These are phyloP conservation scores for Dynastes tityus DNA, from an alignment of 2,888 invertebrate genomes.

Conservation along the genomic window DNA sequence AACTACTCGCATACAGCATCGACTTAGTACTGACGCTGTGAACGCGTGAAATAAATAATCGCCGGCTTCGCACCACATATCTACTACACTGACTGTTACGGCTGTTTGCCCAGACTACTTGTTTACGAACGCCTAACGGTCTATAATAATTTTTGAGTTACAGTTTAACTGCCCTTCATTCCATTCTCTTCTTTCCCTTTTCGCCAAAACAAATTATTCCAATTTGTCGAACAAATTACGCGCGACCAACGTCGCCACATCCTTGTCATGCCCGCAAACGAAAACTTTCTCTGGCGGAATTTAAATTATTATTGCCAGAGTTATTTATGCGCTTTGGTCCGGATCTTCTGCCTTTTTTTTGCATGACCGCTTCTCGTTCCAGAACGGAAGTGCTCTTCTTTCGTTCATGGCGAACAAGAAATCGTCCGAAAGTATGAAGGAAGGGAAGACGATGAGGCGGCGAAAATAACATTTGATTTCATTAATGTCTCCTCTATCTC, in stretches of 20 bases:
- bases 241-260: neutral
- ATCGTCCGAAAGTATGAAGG: constrained; percentile 2
- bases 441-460: constrained; percentile 35
- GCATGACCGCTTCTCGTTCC: constrained; percentile 27
- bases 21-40: no score
- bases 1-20: no score
- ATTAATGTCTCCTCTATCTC: constrained; percentile 30
- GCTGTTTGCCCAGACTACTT: neutral
- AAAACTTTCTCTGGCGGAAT: neutral
- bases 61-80: no score
- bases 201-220: constrained; percentile 8
- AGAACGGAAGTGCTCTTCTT: constrained; percentile 24
- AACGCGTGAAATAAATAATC: no score
- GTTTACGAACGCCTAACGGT: neutral
- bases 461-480: constrained; percentile 48
- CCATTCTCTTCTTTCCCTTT: neutral
- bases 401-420: neutral
- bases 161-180: neutral
- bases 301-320: constrained; percentile 36
- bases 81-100: no score
- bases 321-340: constrained; percentile 28
- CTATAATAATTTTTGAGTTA: neutral
- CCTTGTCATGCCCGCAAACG: constrained; percentile 1
- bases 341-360: constrained; percentile 34
- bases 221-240: constrained; percentile 1